Evolutionary conservation across 1,140 invertebrate species (phyloP).

Genomic region (Drosophila nannoptera): DNA sequence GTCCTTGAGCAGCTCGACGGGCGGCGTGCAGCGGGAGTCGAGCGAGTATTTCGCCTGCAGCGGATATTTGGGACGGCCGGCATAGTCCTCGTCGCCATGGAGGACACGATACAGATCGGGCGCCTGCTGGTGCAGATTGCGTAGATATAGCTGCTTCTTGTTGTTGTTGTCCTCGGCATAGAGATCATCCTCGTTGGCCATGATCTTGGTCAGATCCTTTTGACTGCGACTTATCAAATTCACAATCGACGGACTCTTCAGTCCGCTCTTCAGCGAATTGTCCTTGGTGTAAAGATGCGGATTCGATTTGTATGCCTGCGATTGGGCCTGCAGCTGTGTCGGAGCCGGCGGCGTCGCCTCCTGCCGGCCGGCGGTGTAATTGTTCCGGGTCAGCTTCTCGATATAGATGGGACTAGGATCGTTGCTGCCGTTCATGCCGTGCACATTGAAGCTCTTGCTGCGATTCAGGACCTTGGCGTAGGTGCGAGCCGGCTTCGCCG

Average conservation of each 20-base stretch:
- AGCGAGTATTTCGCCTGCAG: slow-evolving; percentile 67
- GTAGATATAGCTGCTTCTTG: slow-evolving; percentile 86
- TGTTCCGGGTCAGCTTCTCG: slow-evolving; percentile 75
- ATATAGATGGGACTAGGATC: slow-evolving; percentile 79
- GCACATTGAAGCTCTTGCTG: slow-evolving; percentile 92
- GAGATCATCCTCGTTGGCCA: slow-evolving; percentile 33
- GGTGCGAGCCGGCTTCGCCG: slow-evolving; percentile 86
- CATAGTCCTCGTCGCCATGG: slow-evolving; percentile 78
- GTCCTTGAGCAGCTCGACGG: slow-evolving; percentile 77
- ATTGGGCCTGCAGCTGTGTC: slow-evolving; percentile 23
- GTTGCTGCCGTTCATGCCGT: slow-evolving; percentile 81
- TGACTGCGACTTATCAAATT: slow-evolving; percentile 90
- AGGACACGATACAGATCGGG: slow-evolving; percentile 87
- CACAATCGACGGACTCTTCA: slow-evolving; percentile 91
- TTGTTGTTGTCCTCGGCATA: slow-evolving; percentile 80
- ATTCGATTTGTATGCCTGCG: slow-evolving; percentile 85
- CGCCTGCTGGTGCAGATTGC: slow-evolving; percentile 85
- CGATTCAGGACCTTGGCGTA: slow-evolving; percentile 86
- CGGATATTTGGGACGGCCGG: slow-evolving; percentile 47
- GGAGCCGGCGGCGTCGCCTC: not conserved
- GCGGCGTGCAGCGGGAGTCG: slow-evolving; percentile 65
- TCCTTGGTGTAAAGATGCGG: slow-evolving; percentile 86
- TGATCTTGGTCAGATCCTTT: slow-evolving; percentile 83
- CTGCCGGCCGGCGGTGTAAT: slow-evolving; percentile 48
- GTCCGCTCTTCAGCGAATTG: slow-evolving; percentile 80